Conservation (phyloP, 30 jellyfish, hydroid and myxozoan species). For the Hydractinia echinata region DNA sequence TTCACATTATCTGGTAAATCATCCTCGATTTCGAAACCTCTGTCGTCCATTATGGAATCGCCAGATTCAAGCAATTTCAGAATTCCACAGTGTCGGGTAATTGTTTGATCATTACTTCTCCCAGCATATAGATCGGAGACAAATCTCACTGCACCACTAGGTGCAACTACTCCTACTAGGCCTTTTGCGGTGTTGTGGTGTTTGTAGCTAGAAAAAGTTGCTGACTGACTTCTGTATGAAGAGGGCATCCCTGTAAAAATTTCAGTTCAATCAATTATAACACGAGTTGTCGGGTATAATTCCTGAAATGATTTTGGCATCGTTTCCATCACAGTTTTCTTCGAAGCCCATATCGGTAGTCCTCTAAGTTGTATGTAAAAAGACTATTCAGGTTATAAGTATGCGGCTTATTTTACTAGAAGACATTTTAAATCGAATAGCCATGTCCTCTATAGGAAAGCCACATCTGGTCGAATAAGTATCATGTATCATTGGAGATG, state of each 20-base stretch:
- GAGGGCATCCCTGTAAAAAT: slow-evolving; percentile 58
- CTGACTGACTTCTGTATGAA: slow-evolving; percentile 56
- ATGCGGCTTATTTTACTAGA: too few relatives aligned
- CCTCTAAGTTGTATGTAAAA: too few relatives aligned
- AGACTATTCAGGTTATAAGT: too few relatives aligned
- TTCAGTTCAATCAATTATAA: slow-evolving; percentile 53
- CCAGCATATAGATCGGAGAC: slow-evolving; percentile 63
- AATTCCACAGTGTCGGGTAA: slow-evolving; percentile 15
- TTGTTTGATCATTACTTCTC: slow-evolving; percentile 30
- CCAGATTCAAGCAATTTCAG: slow-evolving; percentile 36
- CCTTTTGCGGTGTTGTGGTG: slow-evolving; percentile 80
- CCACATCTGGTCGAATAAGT: too few relatives aligned
- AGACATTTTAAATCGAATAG: too few relatives aligned
- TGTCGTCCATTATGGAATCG: slow-evolving; percentile 68
- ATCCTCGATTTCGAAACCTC: slow-evolving; percentile 46
- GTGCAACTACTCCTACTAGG: slow-evolving; percentile 65
- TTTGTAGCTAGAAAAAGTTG: slow-evolving; percentile 43
- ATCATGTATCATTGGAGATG: too few relatives aligned
- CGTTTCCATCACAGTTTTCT: too few relatives aligned
- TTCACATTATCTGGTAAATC: slow-evolving; percentile 33
- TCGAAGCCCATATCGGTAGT: too few relatives aligned
- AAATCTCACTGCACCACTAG: slow-evolving; percentile 48
- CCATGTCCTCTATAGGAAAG: too few relatives aligned
- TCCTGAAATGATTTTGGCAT: too few relatives aligned
- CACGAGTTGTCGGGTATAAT: too few relatives aligned